Conservation (phyloP, 2,113 vertebrate genomes). For the Scortum barcoo region DNA sequence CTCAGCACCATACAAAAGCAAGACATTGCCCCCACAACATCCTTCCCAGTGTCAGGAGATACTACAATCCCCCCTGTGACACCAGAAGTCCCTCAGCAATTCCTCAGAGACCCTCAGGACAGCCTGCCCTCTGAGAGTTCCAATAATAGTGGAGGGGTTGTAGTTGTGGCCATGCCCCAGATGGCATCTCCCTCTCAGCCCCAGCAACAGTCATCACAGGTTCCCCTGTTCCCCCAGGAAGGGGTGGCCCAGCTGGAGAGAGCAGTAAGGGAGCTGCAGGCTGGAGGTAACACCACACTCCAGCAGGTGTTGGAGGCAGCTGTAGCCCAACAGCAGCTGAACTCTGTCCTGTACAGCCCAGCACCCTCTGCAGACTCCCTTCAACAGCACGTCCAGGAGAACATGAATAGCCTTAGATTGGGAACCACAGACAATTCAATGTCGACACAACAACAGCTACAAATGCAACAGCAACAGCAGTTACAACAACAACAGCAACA, state of each 20-base stretch:
- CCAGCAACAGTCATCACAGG: constrained; percentile 86
- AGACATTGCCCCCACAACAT: constrained; percentile 89
- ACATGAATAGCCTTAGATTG: constrained; percentile 90
- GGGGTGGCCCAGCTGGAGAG: constrained; percentile 92
- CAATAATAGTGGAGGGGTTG: constrained; percentile 69
- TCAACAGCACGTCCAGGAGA: constrained; percentile 87
- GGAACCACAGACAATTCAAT: constrained; percentile 87
- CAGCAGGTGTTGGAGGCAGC: constrained; percentile 84
- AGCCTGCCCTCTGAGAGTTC: constrained; percentile 87
- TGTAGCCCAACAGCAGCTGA: constrained; percentile 84
- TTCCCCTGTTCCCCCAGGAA: constrained; percentile 90
- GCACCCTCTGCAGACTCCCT: constrained; percentile 81
- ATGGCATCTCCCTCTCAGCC: constrained; percentile 86
- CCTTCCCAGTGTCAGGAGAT: constrained; percentile 91
- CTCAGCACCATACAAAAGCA: constrained; percentile 92
- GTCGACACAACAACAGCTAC: constrained; percentile 88
- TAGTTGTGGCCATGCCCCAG: constrained; percentile 81
- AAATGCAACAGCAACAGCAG: constrained; percentile 79
- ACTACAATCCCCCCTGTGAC: constrained; percentile 87
- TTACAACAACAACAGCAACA: constrained; percentile 55
- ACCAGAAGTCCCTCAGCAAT: constrained; percentile 92
- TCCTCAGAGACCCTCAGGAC: constrained; percentile 89
- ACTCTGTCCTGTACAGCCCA: constrained; percentile 84
- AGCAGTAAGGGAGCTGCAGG: constrained; percentile 94
- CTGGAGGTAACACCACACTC: constrained; percentile 72